Evolutionary conservation across 2,113 vertebrate species (phyloP).

Genomic region (Mungos mungo): DNA sequence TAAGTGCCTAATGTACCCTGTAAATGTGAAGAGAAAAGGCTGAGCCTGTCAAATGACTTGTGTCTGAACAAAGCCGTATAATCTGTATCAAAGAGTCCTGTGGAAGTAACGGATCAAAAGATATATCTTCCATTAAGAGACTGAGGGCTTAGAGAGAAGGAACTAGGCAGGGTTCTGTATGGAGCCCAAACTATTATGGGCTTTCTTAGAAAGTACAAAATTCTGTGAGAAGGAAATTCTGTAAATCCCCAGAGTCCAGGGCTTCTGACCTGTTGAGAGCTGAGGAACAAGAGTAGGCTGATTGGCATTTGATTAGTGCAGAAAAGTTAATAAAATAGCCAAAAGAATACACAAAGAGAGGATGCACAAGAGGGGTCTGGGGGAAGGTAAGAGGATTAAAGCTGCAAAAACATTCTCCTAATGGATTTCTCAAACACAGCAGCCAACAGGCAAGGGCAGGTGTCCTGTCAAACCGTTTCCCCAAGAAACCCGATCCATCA

Average conservation of each 20-base stretch:
- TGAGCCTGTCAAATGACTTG: not conserved
- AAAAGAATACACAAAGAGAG: conserved; percentile 24
- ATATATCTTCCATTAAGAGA: not conserved
- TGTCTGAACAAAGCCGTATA: not conserved
- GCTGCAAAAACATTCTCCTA: conserved; percentile 73
- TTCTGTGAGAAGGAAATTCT: not conserved
- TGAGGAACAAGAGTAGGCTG: not conserved
- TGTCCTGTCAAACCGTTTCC: conserved; percentile 72
- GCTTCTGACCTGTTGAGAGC: not conserved
- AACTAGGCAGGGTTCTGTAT: not conserved
- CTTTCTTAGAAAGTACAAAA: conserved; percentile 15
- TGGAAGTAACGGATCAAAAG: not conserved
- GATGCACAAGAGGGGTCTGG: not conserved
- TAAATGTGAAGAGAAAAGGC: not conserved
- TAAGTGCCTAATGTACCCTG: not conserved
- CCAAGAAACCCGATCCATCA: conserved; percentile 66
- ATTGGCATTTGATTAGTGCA: conserved; percentile 43
- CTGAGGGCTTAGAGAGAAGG: not conserved
- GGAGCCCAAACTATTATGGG: not conserved
- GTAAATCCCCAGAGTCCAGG: not conserved
- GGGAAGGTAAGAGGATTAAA: conserved; percentile 58
- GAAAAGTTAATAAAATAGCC: conserved; percentile 40
- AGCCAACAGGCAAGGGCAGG: conserved; percentile 76
- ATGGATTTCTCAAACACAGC: conserved; percentile 77
- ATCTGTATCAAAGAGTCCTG: not conserved